A percentile compares a stretch with the other conserved stretches of the same genome.
Evolutionary conservation across 64 coral and sea anemone species (phyloP).

Genomic region (Stichodactyla mertensii): DNA sequence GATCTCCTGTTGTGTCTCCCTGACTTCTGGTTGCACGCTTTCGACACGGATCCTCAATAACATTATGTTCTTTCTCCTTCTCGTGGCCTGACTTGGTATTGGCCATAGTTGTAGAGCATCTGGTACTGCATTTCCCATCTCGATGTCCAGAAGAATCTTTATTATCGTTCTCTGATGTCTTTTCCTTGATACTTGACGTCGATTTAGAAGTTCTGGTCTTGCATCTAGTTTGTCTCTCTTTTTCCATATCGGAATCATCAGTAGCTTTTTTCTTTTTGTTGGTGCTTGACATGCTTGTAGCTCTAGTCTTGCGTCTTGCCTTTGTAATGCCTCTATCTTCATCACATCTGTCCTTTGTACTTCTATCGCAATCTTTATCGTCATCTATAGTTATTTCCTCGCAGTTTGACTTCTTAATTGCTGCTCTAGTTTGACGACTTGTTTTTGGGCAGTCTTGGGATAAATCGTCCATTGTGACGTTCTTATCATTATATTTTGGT

Average conservation of each 20-base stretch:
- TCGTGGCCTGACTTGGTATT: neutral
- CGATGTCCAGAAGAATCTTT: neutral
- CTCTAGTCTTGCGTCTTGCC: neutral
- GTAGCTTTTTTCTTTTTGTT: neutral
- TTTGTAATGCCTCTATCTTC: neutral
- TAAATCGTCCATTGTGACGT: neutral
- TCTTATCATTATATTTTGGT: neutral
- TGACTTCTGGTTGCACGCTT: neutral
- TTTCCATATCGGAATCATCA: neutral
- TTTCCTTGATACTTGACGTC: neutral
- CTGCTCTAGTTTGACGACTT: neutral
- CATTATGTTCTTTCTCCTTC: neutral
- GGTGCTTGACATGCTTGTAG: neutral
- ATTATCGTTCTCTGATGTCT: neutral
- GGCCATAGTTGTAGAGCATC: neutral
- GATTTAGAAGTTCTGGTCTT: neutral
- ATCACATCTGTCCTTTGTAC: neutral
- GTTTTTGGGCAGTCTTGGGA: neutral
- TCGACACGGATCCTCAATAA: neutral
- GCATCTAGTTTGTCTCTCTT: neutral
- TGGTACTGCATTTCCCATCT: neutral
- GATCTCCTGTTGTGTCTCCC: neutral
- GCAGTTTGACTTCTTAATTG: neutral
- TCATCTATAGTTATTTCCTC: neutral
- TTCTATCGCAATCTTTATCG: neutral